Base-by-base conservation (phyloP, 2,113 vertebrate species). In the Pionites leucogaster region DNA sequence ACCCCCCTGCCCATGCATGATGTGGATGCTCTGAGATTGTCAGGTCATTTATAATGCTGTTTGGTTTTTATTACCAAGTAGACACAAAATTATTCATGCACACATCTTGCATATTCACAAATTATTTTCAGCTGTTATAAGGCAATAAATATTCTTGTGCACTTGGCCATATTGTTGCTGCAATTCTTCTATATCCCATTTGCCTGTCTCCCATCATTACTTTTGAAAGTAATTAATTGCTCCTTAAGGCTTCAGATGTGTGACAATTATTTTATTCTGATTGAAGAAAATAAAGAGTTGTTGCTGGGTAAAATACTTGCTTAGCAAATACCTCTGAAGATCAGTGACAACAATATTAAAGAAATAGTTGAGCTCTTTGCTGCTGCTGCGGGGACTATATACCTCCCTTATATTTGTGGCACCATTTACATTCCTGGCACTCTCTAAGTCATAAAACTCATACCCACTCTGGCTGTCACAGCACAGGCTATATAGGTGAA, bases 111-210 rank as follows among this genome's bases (percentile, higher is more conserved):
- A 82, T 88, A 88, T 75, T 92, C 90, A 68, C 47, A 67, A 79
- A 65, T 82, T 74, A 62, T 86, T 95, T 95, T 92, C 76, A 82
- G 44, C 67, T 94, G 63, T 77, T 94, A 59, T 19, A 79, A 78
- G 77, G 55, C 57, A 78, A 86, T 88, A 92, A 90, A 92, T 81
- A 83, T 64, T 90, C 44, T 79, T 20, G 44, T 46, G 75, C 64
- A 80, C 68, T 39, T 89, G 52, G 42, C 60, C 24, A 18, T 35
- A 39, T 29, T 11, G 22, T 42, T 68, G 53, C 62, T 86, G 67
- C 84, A 94, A 33, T 79, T 41, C 33, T 69, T 37, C 24, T 0
- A 16, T 25, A 64, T 82, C 68, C 27, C 4, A 52, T 50, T 85
- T 82, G 44, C 20, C 22, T 90, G 92, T 57, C 27, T 74, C 13